These are phyloP conservation scores for Trichomycterus rosablanca DNA, from an alignment of 2,113 vertebrate species.

Conservation along the genomic window DNA sequence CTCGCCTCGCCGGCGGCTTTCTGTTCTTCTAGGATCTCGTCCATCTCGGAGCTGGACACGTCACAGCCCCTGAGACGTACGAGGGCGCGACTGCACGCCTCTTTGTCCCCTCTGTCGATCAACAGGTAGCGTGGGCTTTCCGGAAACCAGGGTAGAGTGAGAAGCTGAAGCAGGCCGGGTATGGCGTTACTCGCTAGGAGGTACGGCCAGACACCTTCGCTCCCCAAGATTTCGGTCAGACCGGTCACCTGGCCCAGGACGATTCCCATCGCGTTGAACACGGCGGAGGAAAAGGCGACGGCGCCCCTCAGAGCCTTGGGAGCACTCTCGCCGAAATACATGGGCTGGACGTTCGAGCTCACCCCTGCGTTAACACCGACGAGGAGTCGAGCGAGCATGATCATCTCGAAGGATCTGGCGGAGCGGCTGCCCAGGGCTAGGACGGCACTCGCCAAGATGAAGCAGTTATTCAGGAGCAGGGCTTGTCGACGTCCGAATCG, in stretches of 20 bases:
- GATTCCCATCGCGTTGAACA: constrained; percentile 80
- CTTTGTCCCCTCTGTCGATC: constrained; percentile 77
- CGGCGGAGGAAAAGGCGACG: constrained; percentile 77
- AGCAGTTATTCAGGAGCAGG: constrained; percentile 78
- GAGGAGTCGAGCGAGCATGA: constrained; percentile 76
- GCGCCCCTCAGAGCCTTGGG: constrained; percentile 80
- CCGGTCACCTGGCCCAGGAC: constrained; percentile 79
- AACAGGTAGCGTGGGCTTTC: constrained; percentile 89
- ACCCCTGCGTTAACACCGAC: constrained; percentile 78
- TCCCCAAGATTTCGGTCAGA: constrained; percentile 79
- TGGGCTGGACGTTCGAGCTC: constrained; percentile 85
- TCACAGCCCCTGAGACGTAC: constrained; percentile 63
- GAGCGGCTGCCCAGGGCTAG: constrained; percentile 69
- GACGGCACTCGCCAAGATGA: constrained; percentile 61
- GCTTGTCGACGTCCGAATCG: constrained; percentile 78
- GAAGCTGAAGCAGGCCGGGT: constrained; percentile 76
- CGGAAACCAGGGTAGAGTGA: constrained; percentile 77
- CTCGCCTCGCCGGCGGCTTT: constrained; percentile 45
- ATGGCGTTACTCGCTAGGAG: constrained; percentile 79
- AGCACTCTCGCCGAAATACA: constrained; percentile 87
- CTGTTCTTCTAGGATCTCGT: constrained; percentile 77
- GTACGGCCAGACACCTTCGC: constrained; percentile 74
- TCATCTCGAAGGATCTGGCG: constrained; percentile 81
- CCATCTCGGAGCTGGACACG: constrained; percentile 68
- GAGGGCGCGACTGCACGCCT: constrained; percentile 73